Evolutionary conservation across 2,797 vertebrate species (phyloP), one percentile per base, ranked within the genome.

Genomic region (Hippopotamyrus pictus): DNA sequence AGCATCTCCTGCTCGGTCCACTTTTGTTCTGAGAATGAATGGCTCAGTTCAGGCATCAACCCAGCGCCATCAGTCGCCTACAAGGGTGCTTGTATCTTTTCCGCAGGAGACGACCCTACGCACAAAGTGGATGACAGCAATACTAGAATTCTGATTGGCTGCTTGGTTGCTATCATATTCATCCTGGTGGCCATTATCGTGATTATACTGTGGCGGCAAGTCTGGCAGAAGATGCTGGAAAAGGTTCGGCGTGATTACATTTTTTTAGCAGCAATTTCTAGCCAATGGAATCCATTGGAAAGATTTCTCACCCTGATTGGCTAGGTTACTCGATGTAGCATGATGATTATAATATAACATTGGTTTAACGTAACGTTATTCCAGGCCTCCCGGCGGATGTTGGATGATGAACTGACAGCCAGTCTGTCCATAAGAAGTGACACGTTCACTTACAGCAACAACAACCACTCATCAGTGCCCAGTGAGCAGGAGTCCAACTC

Each of bases 181-280:
- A 99, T 99, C 92, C 94, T 99, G 5, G 89, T 97, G 92, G 95
- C 97, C 62, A 97, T 99, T 92, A 99, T 99, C 8, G 96, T 99
- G 93, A 99, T 99, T 93, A 99, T 99, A 90, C 95, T 99, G 48
- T 99, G 98, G 98, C 94, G 98, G 88, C 98, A 99, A 90, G 98
- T 99, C 93, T 99, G 98, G 98, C 97, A 98, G 93, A 99, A 98
- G 94, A 99, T 99, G 97, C 95, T 99, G 73, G 98, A 99, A 92
- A 99, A 99, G 97, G 98, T 99, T 90, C 93, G 91, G 11, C 29
- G 3, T 37, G 7, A 25, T 85, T 29, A 7, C 8, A 17, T 59
- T 59, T 87, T 59, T 59, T 3, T 12, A 3, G 46, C 22, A 57
- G 51, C 19, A 57, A 59, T 57, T 44, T 46, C 17, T 59, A 53